phyloP scores from a whole-genome alignment of 1,140 invertebrate genomes.

The Sminthurides bifidus region DNA sequence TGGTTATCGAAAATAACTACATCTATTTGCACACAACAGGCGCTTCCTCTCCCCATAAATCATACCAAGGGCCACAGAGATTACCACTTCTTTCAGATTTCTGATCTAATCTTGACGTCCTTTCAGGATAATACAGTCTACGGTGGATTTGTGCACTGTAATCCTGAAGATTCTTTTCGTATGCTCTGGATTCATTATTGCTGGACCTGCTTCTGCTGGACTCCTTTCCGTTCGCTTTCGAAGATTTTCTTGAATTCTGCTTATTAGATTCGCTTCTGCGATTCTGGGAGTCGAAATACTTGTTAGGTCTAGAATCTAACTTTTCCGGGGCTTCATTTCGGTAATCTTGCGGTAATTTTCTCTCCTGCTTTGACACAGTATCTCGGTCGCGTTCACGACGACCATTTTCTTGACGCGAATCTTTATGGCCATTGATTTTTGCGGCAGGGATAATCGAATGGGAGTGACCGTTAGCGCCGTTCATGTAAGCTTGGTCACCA shows the following conservation, averaged over 20 bases:
- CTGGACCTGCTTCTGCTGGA: neutral
- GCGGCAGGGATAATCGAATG: no score
- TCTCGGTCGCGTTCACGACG: no score
- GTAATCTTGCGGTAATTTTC: slow-evolving; percentile 3
- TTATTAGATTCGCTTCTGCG: no score
- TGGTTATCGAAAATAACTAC: neutral
- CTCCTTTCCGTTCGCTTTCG: slow-evolving; percentile 24
- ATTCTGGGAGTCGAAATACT: slow-evolving; percentile 46
- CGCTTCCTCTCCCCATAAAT: slow-evolving; percentile 21
- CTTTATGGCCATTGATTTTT: no score
- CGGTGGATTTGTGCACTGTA: slow-evolving; percentile 39
- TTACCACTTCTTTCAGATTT: slow-evolving; percentile 46
- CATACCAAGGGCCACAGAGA: slow-evolving; percentile 64
- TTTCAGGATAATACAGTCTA: slow-evolving; percentile 39
- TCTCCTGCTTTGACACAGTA: no score
- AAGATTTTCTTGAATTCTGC: slow-evolving; percentile 49
- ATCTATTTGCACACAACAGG: neutral
- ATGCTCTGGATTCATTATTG: slow-evolving; percentile 1
- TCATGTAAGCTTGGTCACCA: slow-evolving; percentile 5
- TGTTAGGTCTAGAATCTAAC: no score
- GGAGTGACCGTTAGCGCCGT: neutral
- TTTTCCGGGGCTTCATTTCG: no score
- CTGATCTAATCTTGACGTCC: slow-evolving; percentile 43
- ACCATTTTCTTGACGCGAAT: no score
- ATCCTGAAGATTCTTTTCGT: slow-evolving; percentile 35